Percentiles rank a stretch among this genome's conserved stretches.
phyloP scores from a whole-genome alignment of 1,140 invertebrate species.

The Pemphigus obesinymphae region DNA sequence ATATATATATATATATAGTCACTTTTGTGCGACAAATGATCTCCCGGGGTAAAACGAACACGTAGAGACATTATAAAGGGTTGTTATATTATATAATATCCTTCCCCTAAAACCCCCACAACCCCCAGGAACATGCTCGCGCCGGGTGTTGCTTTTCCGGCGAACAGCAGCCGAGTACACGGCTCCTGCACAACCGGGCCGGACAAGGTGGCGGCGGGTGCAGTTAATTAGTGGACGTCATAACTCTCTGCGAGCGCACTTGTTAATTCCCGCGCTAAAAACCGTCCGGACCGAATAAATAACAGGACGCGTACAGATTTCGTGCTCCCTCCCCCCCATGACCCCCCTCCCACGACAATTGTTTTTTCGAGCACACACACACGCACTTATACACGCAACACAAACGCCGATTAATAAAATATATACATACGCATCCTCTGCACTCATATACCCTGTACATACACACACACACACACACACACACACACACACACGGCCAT shows the following conservation, averaged over 20 bases:
- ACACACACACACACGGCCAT: no score
- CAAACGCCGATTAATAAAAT: not conserved
- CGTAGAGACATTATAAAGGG: no score
- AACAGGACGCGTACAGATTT: not conserved
- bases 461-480: no score
- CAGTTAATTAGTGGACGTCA: conserved; percentile 19
- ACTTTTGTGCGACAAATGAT: no score
- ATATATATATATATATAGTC: no score
- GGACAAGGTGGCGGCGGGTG: conserved; percentile 25
- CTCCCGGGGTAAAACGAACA: no score
- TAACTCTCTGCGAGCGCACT: not conserved
- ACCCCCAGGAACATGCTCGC: no score
- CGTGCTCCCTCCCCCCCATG: not conserved
- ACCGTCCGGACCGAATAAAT: not conserved
- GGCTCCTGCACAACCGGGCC: no score
- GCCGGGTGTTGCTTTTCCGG: not conserved
- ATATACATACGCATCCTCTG: not conserved
- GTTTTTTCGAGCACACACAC: not conserved
- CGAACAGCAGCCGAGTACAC: no score
- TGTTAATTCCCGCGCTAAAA: conserved; percentile 27
- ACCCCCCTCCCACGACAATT: not conserved
- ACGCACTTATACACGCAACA: not conserved
- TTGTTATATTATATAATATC: no score
- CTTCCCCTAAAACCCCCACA: no score
- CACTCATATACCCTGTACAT: no score